Evolutionary conservation across 2,888 invertebrate species (phyloP).

Genomic region (Hypsopygia costalis): DNA sequence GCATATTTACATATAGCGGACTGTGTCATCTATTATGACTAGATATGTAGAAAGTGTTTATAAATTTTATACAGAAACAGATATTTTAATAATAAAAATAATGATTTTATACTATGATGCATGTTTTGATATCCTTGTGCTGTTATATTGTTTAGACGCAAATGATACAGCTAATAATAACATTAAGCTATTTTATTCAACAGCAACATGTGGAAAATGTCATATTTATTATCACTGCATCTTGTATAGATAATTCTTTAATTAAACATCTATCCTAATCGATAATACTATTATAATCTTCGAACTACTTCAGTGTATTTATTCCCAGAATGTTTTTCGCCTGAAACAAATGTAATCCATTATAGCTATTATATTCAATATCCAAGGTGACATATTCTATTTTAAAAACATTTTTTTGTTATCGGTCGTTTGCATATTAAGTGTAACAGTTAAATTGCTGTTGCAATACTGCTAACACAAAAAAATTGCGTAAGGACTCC

Average conservation of each 20-base stretch:
- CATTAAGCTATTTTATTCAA: conserved; percentile 21
- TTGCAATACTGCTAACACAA: no score
- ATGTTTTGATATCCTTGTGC: conserved; percentile 20
- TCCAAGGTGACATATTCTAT: no score
- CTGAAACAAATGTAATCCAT: conserved; percentile 35
- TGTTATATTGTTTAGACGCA: conserved; percentile 1
- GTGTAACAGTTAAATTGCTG: no score
- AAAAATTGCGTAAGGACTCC: no score
- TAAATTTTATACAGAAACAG: conserved; percentile 52
- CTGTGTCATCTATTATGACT: conserved; percentile 19
- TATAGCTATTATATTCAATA: background rate
- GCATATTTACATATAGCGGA: conserved; percentile 24
- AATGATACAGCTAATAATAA: conserved; percentile 10
- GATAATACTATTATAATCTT: conserved; percentile 10
- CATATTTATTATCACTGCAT: conserved; percentile 4
- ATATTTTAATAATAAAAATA: conserved; percentile 51
- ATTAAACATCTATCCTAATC: conserved; percentile 3
- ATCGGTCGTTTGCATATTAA: no score
- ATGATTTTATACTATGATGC: conserved; percentile 36
- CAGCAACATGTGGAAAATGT: conserved; percentile 18
- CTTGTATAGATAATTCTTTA: conserved; percentile 6
- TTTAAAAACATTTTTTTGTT: no score
- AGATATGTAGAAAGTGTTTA: conserved; percentile 41
- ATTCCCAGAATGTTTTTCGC: conserved; percentile 72
- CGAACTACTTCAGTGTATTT: conserved; percentile 54